phyloP scores from a whole-genome alignment of 2,113 vertebrate genomes.

The Sander lucioperca region DNA sequence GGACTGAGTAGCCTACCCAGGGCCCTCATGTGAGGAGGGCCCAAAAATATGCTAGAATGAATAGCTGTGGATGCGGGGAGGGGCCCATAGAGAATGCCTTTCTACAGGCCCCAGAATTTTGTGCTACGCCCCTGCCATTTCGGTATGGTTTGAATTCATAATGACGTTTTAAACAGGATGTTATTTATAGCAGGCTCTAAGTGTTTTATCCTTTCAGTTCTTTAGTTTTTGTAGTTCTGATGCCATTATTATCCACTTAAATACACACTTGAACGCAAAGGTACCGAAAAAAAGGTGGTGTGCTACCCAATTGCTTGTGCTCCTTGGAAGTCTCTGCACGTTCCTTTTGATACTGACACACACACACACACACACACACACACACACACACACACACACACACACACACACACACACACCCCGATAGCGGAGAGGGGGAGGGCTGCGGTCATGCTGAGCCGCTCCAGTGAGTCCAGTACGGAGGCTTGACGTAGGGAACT shows the following conservation, averaged over 20 bases:
- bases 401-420: neutral
- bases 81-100: no score
- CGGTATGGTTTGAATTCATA: neutral
- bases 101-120: no score
- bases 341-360: constrained; percentile 7
- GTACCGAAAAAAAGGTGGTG: neutral
- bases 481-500: constrained; percentile 52
- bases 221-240: neutral
- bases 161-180: neutral
- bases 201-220: neutral
- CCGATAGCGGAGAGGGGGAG: constrained; percentile 6
- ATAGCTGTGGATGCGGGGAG: no score
- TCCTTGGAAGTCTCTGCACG: constrained; percentile 42
- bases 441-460: constrained; percentile 47
- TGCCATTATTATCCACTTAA: neutral
- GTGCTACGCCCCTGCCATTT: no score
- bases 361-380: neutral
- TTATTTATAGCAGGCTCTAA: neutral
- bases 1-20: no score
- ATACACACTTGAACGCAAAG: neutral
- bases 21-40: no score
- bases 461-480: constrained; percentile 62
- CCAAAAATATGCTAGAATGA: no score
- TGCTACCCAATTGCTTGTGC: neutral
- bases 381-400: constrained; percentile 5